phyloP scores from a whole-genome alignment of 2,113 vertebrate species.

The Burhinus bistriatus region DNA sequence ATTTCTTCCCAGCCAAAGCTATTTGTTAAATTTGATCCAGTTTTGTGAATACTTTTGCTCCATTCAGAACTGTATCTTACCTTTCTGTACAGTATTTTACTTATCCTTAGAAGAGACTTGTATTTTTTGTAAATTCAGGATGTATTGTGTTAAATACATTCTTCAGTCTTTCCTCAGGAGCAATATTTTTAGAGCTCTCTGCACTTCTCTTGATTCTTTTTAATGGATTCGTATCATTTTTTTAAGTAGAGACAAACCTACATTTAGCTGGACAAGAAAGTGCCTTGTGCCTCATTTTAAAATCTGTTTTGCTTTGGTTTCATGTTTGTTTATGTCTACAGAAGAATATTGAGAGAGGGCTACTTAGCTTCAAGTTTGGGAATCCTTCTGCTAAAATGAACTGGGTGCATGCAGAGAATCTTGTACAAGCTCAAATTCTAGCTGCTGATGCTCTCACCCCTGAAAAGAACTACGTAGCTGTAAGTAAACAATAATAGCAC shows the following conservation, averaged over 20 bases:
- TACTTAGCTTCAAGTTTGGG: constrained; percentile 86
- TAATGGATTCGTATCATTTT: not conserved
- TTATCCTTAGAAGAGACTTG: not conserved
- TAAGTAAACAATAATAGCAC: constrained; percentile 69
- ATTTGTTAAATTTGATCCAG: not conserved
- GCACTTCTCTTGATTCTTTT: not conserved
- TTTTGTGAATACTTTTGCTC: not conserved
- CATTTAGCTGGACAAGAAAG: not conserved
- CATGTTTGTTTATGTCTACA: constrained; percentile 38
- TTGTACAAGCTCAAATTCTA: constrained; percentile 85
- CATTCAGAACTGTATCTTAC: not conserved
- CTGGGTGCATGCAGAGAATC: constrained; percentile 91
- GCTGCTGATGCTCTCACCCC: constrained; percentile 84
- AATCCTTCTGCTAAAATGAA: constrained; percentile 82
- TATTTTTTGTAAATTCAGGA: not conserved
- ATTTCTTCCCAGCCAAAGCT: not conserved
- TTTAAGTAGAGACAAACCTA: not conserved
- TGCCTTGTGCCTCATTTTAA: not conserved
- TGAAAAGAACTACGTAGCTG: constrained; percentile 80
- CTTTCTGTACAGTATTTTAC: not conserved
- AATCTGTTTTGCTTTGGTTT: not conserved
- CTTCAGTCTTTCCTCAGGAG: not conserved
- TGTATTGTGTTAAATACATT: not conserved
- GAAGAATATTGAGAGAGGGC: constrained; percentile 83
- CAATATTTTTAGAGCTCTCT: not conserved